Base-by-base conservation (phyloP, 2,113 vertebrate genomes). In the Pseudopipra pipra region DNA sequence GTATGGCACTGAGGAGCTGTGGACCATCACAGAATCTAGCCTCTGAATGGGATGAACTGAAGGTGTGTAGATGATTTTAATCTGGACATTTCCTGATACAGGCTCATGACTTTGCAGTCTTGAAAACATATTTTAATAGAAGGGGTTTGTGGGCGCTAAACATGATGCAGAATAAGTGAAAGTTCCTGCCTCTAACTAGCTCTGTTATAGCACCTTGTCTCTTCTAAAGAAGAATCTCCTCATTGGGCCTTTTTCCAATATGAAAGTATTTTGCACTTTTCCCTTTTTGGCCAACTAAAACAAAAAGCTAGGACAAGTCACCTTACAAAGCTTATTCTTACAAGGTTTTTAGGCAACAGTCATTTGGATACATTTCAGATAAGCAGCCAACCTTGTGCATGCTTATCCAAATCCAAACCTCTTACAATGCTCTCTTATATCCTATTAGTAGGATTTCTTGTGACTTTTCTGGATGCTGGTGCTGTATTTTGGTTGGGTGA, bases 391-490 rank as follows among this genome's bases (percentile, higher is more conserved):
- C 25, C 6, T 6, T 75, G 30, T 61, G 16, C 35, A 41, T 72
- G 46, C 44, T 93, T 96, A 86, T 85, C 39, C 68, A 95, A 84
- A 71, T 19, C 9, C 72, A 86, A 93, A 87, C 30, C 39, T 79
- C 79, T 92, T 88, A 89, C 8, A 55, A 23, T 52, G 18, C 51
- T 67, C 2, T 5, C 35, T 54, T 24, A 24, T 56, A 51, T 49
- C 55, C 47, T 54, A 47, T 54, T 94, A 90, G 33, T 31, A 78
- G 39, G 43, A 93, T 51, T 52, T 68, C 44, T 41, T 37, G 41
- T 67, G 68, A 63, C 25, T 79, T 76, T 23, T 49, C 0, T 11
- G 84, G 75, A 75, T 94, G 44, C 3, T 4, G 1, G 31, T 52
- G 35, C 4, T 51, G 11, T 65, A 17, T 74, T 87, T 94, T 85